Evolutionary conservation across 37 sponge, comb jelly and placozoan species (phyloP).

Genomic region (Dysidea cf. avara): DNA sequence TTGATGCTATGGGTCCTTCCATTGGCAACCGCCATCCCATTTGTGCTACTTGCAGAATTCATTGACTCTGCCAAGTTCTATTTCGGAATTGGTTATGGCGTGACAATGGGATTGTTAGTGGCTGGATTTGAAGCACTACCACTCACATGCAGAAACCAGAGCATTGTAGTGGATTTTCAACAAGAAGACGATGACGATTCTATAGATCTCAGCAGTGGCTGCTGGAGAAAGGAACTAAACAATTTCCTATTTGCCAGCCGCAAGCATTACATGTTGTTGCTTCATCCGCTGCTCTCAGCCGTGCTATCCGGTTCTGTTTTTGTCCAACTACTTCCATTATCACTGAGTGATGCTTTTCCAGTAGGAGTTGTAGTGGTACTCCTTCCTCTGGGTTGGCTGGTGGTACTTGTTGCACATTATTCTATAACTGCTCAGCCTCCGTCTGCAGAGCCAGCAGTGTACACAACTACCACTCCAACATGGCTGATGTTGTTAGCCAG

Average conservation of each 20-base stretch:
- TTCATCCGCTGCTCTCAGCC: conserved; percentile 39
- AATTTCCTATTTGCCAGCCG: conserved; percentile 47
- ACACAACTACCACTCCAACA: conserved; percentile 35
- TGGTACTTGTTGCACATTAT: conserved; percentile 43
- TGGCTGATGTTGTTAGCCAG: conserved; percentile 33
- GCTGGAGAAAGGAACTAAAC: conserved; percentile 12
- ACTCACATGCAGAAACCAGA: background rate
- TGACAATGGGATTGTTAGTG: conserved; percentile 3
- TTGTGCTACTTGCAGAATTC: conserved; percentile 37
- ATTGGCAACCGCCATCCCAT: conserved; percentile 27
- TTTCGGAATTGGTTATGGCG: conserved; percentile 40
- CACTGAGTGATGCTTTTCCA: conserved; percentile 30
- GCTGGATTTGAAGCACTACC: background rate
- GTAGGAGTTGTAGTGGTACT: conserved; percentile 28
- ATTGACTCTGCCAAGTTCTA: conserved; percentile 30
- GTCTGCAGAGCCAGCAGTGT: conserved; percentile 38
- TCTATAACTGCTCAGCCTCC: conserved; percentile 36
- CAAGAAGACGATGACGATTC: conserved; percentile 48
- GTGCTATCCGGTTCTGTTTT: conserved; percentile 30
- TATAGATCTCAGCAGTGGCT: conserved; percentile 17
- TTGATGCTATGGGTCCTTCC: conserved; percentile 39
- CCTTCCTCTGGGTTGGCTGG: conserved; percentile 45
- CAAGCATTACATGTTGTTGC: background rate
- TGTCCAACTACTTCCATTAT: conserved; percentile 15
- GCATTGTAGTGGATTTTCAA: background rate